A percentile compares a stretch with the other conserved stretches of the same genome.
These are phyloP conservation scores for Chionis minor DNA, from an alignment of 2,113 vertebrate genomes.

Conservation along the genomic window DNA sequence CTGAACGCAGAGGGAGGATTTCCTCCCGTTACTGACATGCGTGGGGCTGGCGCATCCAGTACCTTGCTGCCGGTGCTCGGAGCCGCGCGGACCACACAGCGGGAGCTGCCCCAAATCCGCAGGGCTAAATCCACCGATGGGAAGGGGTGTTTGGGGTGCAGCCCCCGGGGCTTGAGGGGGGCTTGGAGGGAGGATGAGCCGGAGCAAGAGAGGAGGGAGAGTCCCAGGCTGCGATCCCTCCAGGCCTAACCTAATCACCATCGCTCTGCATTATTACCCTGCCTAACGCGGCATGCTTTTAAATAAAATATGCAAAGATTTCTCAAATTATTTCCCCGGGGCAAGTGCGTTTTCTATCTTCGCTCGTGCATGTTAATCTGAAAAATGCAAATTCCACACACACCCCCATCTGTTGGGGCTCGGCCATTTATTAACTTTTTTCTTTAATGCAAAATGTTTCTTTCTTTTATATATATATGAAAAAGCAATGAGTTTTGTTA, in stretches of 20 bases:
- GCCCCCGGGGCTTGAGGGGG: background rate
- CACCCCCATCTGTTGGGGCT: constrained; percentile 70
- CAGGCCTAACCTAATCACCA: constrained; percentile 76
- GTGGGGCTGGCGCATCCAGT: background rate
- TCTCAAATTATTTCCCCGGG: constrained; percentile 80
- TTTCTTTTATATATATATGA: background rate
- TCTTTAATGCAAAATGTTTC: constrained; percentile 3
- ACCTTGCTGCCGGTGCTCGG: accelerated
- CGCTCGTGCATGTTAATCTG: constrained; percentile 79
- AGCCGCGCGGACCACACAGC: accelerated
- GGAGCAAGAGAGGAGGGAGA: background rate
- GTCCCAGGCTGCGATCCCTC: constrained; percentile 57
- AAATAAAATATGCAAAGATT: constrained; percentile 88
- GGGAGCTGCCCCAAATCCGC: background rate
- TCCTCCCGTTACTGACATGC: accelerated
- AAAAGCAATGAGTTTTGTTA: constrained; percentile 39
- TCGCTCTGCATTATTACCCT: constrained; percentile 79
- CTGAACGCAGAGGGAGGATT: background rate
- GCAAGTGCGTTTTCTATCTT: constrained; percentile 68
- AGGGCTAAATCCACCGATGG: background rate
- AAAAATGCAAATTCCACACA: constrained; percentile 80
- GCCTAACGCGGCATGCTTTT: constrained; percentile 78
- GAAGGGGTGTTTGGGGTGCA: background rate
- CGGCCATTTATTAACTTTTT: constrained; percentile 71
- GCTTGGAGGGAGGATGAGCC: background rate